Percentiles rank a stretch among this genome's conserved stretches.
These are phyloP conservation scores for Heliocidaris erythrogramma DNA, from an alignment of 35 echinoderm and acorn worm genomes.

Conservation along the genomic window DNA sequence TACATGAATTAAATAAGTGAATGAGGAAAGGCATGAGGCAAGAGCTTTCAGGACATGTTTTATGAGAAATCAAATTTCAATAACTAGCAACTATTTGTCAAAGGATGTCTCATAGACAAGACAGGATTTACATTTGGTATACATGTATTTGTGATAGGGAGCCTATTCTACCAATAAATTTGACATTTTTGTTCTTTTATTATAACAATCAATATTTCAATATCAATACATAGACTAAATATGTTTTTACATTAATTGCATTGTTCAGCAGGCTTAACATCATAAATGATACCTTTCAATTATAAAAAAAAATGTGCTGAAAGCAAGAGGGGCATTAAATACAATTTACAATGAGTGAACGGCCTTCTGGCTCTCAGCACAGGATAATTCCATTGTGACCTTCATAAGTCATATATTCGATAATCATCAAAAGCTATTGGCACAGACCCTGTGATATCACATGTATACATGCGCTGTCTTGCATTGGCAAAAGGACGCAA, in stretches of 20 bases:
- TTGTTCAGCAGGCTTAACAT: background rate
- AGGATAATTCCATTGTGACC: background rate
- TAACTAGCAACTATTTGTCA: no score
- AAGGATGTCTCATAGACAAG: no score
- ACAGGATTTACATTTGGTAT: no score
- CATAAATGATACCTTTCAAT: background rate
- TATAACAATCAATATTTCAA: no score
- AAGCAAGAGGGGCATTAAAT: background rate
- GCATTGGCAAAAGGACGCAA: background rate
- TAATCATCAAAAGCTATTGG: background rate
- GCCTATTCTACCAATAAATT: no score
- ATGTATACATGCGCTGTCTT: background rate
- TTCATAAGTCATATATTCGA: background rate
- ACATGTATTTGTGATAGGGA: no score
- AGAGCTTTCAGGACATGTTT: no score
- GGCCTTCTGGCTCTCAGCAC: background rate
- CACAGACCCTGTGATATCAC: background rate
- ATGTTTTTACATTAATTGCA: background rate
- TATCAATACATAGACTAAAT: no score
- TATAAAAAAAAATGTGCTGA: background rate
- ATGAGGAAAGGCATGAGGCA: no score
- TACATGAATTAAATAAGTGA: no score
- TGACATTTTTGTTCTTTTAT: no score
- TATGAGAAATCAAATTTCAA: no score
- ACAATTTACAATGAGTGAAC: background rate